Conservation (phyloP, 23 tunicate species). For the Trididemnum clinides region DNA sequence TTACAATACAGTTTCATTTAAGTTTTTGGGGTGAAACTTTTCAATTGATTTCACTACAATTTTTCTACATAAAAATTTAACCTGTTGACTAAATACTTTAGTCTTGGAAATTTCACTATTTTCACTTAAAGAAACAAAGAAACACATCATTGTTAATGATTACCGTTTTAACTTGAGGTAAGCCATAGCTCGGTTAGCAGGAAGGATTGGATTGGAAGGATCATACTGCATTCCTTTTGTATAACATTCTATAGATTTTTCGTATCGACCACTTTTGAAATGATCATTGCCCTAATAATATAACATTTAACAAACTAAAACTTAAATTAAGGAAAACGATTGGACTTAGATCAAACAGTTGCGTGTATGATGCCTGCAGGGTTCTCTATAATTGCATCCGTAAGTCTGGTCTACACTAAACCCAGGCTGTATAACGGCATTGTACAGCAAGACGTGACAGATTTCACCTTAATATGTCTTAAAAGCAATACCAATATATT, state of each 20-base stretch:
- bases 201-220: conserved; percentile 74
- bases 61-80: background rate
- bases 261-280: conserved; percentile 62
- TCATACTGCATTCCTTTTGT: conserved; percentile 91
- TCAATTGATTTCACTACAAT: background rate
- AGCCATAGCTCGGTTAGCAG: conserved; percentile 95
- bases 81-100: background rate
- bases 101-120: background rate
- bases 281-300: conserved; percentile 86
- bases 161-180: conserved; percentile 68
- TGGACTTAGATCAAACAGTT: too few relatives aligned
- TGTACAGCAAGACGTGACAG: too few relatives aligned
- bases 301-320: too few relatives aligned
- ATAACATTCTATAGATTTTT: conserved; percentile 75
- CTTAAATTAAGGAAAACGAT: too few relatives aligned
- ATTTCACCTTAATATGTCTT: too few relatives aligned
- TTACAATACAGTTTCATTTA: too few relatives aligned
- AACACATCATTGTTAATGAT: background rate
- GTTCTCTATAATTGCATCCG: too few relatives aligned
- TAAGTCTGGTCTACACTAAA: too few relatives aligned
- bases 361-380: too few relatives aligned
- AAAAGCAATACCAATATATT: too few relatives aligned
- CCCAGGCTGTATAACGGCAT: too few relatives aligned
- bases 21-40: too few relatives aligned
- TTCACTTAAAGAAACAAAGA: background rate